Base-by-base conservation (phyloP, 2,888 invertebrate genomes). In the Scrobipalpa costella region DNA sequence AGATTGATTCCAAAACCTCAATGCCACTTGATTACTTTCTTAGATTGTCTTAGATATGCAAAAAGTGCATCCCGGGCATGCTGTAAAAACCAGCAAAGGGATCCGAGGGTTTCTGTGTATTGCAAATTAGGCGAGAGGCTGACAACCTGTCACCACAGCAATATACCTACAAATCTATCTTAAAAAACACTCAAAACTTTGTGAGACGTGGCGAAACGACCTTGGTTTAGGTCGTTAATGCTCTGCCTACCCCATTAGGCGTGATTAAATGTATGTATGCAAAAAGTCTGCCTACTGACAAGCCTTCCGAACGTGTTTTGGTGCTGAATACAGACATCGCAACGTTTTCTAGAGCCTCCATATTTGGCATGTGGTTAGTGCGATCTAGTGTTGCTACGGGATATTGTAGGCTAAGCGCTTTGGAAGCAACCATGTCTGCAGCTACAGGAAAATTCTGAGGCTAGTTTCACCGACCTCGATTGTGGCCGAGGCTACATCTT, bases 361-460 rank as follows among this genome's bases (percentile, higher is more conserved):
- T 63, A 63, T 62, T 57, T 57, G 57, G 55, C 40, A 44, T 59
- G 60, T 60, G 60, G 60, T 17, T 9, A 40, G 40, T 13, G 40
- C 49, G 49, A 49, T 9, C 1, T 15, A 2, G 17, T n/a, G 15
- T 49, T 19, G 49, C 49, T 49, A 19, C 3, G 8, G 17, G 2
- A 13, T n/a, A 49, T 49, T n/a, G 49, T 17, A 15, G 49, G 19
- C 17, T 49, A 7, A 17, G 19, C n/a, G 13, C 47, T 47, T 47
- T 47, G 15, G 49, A 19, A 19, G 17, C 19, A 19, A 19, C n/a
- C 13, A 34, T n/a, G 55, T 7, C 33, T 27, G 55, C 55, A 33
- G 27, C 27, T 5, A 33, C 34, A 55, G n/a, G 55, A 50, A 19
- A 50, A 50, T 13, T 11, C 50, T 50, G 19, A 8, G 19, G 19